Evolutionary conservation across 2,888 invertebrate species (phyloP).

Genomic region (Drosophila nr. perissopoda): DNA sequence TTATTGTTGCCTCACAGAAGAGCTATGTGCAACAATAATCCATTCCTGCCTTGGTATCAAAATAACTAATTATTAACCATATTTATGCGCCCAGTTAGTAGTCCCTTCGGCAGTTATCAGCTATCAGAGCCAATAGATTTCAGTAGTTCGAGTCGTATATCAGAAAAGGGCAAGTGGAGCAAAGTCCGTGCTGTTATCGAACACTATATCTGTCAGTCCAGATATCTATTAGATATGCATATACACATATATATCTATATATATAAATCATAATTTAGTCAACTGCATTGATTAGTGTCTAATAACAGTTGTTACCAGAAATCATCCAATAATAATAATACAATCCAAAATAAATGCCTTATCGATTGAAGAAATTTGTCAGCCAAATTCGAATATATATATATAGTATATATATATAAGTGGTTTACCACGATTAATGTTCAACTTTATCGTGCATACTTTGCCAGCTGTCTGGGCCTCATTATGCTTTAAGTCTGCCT

Average conservation of each 20-base stretch:
- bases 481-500: not conserved
- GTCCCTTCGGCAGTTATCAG: conserved; percentile 26
- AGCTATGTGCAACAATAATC: not conserved
- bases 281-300: conserved; percentile 42
- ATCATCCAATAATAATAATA: not conserved
- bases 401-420: not conserved
- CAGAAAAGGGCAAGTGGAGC: not conserved
- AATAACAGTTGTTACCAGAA: conserved; percentile 30
- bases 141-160: conserved; percentile 24
- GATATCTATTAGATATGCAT: conserved; percentile 14
- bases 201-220: conserved; percentile 15
- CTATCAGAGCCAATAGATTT: conserved; percentile 22
- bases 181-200: conserved; percentile 4
- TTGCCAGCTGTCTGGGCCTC: conserved; percentile 1
- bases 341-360: not conserved
- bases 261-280: conserved; percentile 49
- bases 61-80: conserved; percentile 1
- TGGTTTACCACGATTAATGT: not conserved
- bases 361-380: conserved; percentile 29
- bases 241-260: not conserved
- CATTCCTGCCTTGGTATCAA: not conserved
- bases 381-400: not conserved
- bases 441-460: conserved; percentile 2
- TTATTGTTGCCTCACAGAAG: not conserved
- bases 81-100: conserved; percentile 16